These are phyloP conservation scores for Endomychus coccineus DNA, from an alignment of 2,888 invertebrate genomes.

Conservation along the genomic window DNA sequence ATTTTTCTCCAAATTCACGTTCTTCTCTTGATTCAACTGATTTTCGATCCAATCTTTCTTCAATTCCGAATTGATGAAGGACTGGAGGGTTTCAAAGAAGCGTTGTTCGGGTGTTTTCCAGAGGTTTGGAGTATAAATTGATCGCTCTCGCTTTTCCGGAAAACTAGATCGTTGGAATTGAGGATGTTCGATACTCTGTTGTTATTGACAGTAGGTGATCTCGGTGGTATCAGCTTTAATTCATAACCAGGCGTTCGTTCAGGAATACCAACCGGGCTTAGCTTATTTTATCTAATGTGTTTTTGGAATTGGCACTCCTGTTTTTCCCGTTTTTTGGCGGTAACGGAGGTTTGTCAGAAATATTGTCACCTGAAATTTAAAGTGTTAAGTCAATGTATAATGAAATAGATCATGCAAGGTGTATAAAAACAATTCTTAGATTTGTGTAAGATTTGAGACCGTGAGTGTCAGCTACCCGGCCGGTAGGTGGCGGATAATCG, in stretches of 20 bases:
- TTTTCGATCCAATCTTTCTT: constrained; percentile 29
- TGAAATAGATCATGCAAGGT: too few relatives aligned
- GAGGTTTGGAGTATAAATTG: constrained; percentile 34
- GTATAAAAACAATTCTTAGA: too few relatives aligned
- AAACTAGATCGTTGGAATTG: constrained; percentile 9
- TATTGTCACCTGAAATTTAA: too few relatives aligned
- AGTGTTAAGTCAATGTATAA: too few relatives aligned
- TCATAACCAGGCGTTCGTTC: constrained; percentile 18
- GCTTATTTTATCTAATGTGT: constrained; percentile 9
- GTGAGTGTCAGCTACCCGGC: too few relatives aligned
- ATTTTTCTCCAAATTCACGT: constrained; percentile 6
- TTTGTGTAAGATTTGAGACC: too few relatives aligned
- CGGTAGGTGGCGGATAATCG: too few relatives aligned
- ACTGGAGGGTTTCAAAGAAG: constrained; percentile 17
- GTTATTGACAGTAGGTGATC: constrained; percentile 12
- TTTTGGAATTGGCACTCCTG: constrained; percentile 55
- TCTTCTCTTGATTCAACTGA: constrained; percentile 10
- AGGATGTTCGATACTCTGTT: not conserved
- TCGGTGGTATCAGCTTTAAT: too few relatives aligned
- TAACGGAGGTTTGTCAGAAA: constrained; percentile 35
- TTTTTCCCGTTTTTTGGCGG: constrained; percentile 60
- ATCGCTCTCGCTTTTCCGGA: constrained; percentile 33
- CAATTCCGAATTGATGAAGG: constrained; percentile 12
- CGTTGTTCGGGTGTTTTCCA: constrained; percentile 12
- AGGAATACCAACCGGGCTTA: constrained; percentile 25